phyloP scores from a whole-genome alignment of 2,888 invertebrate species.

The Congeria kusceri region DNA sequence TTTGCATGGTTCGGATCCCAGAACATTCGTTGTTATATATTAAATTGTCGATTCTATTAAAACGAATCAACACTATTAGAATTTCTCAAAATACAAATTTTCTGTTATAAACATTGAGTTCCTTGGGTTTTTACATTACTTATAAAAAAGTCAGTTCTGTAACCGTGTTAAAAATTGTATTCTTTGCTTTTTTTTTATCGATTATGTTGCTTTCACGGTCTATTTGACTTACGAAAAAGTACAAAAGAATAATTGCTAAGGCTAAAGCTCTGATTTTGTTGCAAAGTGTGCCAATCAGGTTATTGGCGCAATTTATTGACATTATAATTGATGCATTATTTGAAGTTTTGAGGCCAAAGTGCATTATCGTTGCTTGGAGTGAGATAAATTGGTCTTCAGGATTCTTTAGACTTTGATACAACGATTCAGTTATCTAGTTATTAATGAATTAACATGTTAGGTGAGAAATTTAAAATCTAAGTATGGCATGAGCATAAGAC shows the following conservation, averaged over 20 bases:
- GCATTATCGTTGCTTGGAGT: constrained; percentile 45
- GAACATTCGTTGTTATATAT: constrained; percentile 1
- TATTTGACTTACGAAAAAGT: constrained; percentile 56
- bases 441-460: constrained; percentile 26
- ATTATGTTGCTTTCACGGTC: constrained; percentile 45
- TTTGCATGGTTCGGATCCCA: constrained; percentile 1
- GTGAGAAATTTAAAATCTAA: constrained; percentile 6
- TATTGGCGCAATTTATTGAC: constrained; percentile 47
- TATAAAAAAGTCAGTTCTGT: constrained; percentile 35
- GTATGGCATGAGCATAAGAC: constrained; percentile 39
- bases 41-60: constrained; percentile 53
- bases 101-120: constrained; percentile 19
- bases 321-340: constrained; percentile 31
- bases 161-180: constrained; percentile 28
- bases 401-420: constrained; percentile 29
- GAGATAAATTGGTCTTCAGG: constrained; percentile 35
- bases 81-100: constrained; percentile 22
- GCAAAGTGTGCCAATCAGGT: constrained; percentile 18
- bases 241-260: constrained; percentile 22
- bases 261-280: constrained; percentile 21
- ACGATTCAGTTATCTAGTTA: constrained; percentile 11
- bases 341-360: constrained; percentile 49
- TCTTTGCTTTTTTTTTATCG: constrained; percentile 48
- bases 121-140: constrained; percentile 40
- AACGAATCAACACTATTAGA: constrained; percentile 22